These are phyloP conservation scores for Tineola bisselliella DNA, from an alignment of 2,888 invertebrate species.

Conservation along the genomic window DNA sequence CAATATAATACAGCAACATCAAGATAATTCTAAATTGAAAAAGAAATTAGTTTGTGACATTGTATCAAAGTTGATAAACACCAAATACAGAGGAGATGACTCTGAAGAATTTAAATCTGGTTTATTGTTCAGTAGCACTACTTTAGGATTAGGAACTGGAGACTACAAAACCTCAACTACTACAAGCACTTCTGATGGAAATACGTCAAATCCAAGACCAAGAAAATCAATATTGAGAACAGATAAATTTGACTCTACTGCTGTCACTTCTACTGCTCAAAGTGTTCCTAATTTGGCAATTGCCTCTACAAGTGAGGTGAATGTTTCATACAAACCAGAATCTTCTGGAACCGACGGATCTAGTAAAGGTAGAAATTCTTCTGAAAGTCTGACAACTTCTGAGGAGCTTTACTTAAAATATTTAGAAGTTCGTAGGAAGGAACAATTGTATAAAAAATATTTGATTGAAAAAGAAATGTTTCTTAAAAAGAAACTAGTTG, in stretches of 20 bases:
- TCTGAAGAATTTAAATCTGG: conserved; percentile 57
- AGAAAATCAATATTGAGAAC: conserved; percentile 51
- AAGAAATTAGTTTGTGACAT: conserved; percentile 73
- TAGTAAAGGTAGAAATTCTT: conserved; percentile 38
- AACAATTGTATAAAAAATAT: conserved; percentile 47
- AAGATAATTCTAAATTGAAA: conserved; percentile 68
- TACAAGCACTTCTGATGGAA: conserved; percentile 50
- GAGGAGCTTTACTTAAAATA: conserved; percentile 52
- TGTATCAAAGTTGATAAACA: conserved; percentile 68
- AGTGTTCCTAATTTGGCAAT: conserved; percentile 50
- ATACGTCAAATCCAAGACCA: conserved; percentile 32
- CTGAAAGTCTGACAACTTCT: conserved; percentile 44
- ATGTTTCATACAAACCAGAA: conserved; percentile 16
- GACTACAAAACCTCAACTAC: conserved; percentile 29
- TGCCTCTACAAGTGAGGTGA: not conserved
- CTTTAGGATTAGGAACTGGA: conserved; percentile 26
- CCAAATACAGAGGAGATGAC: conserved; percentile 69
- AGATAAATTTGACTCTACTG: conserved; percentile 29
- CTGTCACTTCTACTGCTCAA: conserved; percentile 50
- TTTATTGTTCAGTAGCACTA: conserved; percentile 41
- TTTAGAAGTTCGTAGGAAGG: conserved; percentile 45
- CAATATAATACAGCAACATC: conserved; percentile 67
- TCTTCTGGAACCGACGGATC: conserved; percentile 43
- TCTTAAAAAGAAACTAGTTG: conserved; percentile 47
- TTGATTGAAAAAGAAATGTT: conserved; percentile 50